Conservation (phyloP, 2,888 invertebrate genomes). For the Camponotus fellah region DNA sequence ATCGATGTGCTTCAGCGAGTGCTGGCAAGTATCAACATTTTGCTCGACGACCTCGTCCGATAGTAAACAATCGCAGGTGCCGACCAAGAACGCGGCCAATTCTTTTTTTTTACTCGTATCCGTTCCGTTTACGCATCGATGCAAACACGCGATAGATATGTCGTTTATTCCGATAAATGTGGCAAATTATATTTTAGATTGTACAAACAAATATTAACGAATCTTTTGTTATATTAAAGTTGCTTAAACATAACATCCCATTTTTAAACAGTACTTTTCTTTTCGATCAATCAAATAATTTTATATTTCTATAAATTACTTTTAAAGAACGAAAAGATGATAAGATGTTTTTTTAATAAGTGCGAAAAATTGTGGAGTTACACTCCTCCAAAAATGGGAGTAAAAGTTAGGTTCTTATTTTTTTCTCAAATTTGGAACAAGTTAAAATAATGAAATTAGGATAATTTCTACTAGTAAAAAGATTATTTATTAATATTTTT, state of each 20-base stretch:
- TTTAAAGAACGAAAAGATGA: background rate
- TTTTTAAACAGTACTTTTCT: background rate
- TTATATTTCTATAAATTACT: background rate
- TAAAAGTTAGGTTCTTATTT: too few species aligned
- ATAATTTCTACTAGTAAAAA: too few species aligned
- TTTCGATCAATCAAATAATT: background rate
- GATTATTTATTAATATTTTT: too few species aligned
- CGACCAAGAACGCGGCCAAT: conserved; percentile 10
- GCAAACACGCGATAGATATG: conserved; percentile 10
- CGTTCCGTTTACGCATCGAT: conserved; percentile 31
- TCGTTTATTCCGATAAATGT: background rate
- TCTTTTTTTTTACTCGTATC: conserved; percentile 32
- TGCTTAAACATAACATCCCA: background rate
- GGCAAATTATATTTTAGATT: background rate
- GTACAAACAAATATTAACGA: background rate
- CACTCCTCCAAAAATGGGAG: too few species aligned
- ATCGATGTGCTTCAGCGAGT: conserved; percentile 12
- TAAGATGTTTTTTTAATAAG: too few species aligned
- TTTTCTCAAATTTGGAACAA: too few species aligned
- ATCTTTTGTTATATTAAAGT: background rate
- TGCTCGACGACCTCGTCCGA: conserved; percentile 19
- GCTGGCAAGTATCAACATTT: conserved; percentile 10
- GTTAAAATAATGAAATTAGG: too few species aligned
- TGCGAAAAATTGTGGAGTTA: too few species aligned
- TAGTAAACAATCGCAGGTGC: conserved; percentile 31